A percentile compares a stretch with the other conserved stretches of the same genome.
Evolutionary conservation across 2,797 vertebrate genomes (phyloP).

Genomic region (Sebastes reedi): DNA sequence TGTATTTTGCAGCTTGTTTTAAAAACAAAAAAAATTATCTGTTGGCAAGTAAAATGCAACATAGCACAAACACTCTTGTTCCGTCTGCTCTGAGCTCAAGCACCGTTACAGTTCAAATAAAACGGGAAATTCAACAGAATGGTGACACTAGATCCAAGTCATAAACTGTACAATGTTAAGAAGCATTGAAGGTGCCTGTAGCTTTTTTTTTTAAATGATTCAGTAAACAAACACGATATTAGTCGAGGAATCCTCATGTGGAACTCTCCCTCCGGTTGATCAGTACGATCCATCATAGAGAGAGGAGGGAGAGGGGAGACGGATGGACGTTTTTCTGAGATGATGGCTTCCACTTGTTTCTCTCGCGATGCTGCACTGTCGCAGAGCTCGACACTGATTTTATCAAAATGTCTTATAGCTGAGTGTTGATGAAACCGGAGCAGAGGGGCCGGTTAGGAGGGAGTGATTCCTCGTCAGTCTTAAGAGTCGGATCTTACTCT

Average conservation of each 20-base stretch:
- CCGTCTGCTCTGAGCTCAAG: constrained; percentile 51
- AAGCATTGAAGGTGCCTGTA: constrained; percentile 73
- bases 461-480: neutral
- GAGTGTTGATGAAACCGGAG: constrained; percentile 15
- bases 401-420: constrained; percentile 15
- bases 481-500: constrained; percentile 66
- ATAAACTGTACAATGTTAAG: constrained; percentile 74
- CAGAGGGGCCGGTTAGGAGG: neutral
- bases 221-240: constrained; percentile 70
- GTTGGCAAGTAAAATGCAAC: constrained; percentile 49
- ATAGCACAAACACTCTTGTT: constrained; percentile 49
- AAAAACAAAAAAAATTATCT: neutral
- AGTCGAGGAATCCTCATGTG: constrained; percentile 40
- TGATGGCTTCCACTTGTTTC: constrained; percentile 42
- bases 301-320: constrained; percentile 4
- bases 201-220: constrained; percentile 42
- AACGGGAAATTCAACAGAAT: constrained; percentile 58
- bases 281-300: constrained; percentile 28
- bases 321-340: constrained; percentile 30
- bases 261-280: constrained; percentile 44
- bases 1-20: constrained; percentile 72
- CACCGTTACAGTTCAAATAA: constrained; percentile 67
- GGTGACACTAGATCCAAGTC: constrained; percentile 46
- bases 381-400: constrained; percentile 22
- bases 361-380: constrained; percentile 1